Conservation (phyloP, 2,797 vertebrate species). For the Phylloscopus collybita region DNA sequence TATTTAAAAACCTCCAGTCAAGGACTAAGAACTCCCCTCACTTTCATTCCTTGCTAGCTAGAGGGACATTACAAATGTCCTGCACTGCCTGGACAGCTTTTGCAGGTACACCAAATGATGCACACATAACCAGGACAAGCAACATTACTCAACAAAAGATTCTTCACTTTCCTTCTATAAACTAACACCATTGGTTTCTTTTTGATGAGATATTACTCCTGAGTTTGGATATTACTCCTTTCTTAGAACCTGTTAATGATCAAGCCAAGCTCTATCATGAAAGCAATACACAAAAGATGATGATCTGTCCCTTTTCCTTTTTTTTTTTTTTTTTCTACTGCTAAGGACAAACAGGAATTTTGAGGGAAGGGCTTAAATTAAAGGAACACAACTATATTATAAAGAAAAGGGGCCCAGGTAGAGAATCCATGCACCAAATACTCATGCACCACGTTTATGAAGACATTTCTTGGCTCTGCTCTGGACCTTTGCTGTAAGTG, state of each 20-base stretch:
- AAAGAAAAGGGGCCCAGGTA: neutral
- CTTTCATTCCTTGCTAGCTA: neutral
- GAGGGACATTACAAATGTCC: neutral
- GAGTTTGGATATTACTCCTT: neutral
- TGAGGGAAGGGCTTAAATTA: neutral
- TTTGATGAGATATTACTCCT: neutral
- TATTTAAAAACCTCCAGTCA: neutral
- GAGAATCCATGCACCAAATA: neutral
- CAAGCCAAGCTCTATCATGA: neutral
- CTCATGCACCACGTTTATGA: rapidly evolving
- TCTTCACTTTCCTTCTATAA: neutral
- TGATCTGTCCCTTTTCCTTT: neutral
- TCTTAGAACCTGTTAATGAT: neutral
- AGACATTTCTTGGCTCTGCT: neutral
- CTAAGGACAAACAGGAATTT: neutral
- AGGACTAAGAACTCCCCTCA: neutral
- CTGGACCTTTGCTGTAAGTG: rapidly evolving
- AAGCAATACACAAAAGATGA: neutral
- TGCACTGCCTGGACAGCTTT: neutral
- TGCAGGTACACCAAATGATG: neutral
- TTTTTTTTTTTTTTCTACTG: neutral
- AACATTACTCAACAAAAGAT: neutral
- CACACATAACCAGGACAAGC: neutral
- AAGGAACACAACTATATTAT: neutral
- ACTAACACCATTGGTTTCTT: neutral